A percentile compares a stretch with the other conserved stretches of the same genome.
These are phyloP conservation scores for Arothron firmamentum DNA, from an alignment of 2,113 vertebrate species.

Conservation along the genomic window DNA sequence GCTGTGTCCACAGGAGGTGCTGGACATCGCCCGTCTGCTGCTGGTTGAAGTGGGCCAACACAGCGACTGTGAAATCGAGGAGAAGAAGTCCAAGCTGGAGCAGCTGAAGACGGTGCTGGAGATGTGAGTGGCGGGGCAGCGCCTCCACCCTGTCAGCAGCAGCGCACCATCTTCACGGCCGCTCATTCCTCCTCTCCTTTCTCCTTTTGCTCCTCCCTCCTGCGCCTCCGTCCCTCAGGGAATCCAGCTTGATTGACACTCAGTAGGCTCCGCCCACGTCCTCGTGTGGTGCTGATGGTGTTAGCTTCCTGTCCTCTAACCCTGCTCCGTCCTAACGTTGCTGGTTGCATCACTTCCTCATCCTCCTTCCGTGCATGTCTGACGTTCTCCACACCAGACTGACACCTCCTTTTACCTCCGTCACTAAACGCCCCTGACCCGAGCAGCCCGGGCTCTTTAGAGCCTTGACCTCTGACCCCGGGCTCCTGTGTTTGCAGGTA, in stretches of 20 bases:
- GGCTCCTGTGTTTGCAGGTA: slow-evolving; percentile 78
- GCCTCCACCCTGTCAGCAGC: not conserved
- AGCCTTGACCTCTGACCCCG: not conserved
- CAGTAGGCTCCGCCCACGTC: slow-evolving; percentile 67
- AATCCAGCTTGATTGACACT: slow-evolving; percentile 79
- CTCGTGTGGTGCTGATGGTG: too few species aligned
- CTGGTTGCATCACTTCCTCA: too few species aligned
- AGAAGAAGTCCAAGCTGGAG: slow-evolving; percentile 93
- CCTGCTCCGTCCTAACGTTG: too few species aligned
- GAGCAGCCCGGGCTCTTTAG: too few species aligned
- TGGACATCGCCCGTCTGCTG: slow-evolving; percentile 91
- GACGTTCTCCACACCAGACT: not conserved
- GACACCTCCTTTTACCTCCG: slow-evolving; percentile 6
- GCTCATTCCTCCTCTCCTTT: slow-evolving; percentile 32
- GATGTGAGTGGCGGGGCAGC: slow-evolving; percentile 80
- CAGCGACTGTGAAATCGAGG: slow-evolving; percentile 88
- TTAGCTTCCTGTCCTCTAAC: too few species aligned
- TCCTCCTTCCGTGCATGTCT: not conserved
- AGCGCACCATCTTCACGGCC: not conserved
- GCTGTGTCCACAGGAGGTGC: slow-evolving; percentile 84
- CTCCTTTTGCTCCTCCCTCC: slow-evolving; percentile 40
- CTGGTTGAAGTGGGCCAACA: slow-evolving; percentile 85
- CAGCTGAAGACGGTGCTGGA: slow-evolving; percentile 95
- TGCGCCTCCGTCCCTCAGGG: slow-evolving; percentile 59
- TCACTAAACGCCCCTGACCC: too few species aligned